A percentile compares a stretch with the other conserved stretches of the same genome.
These are phyloP conservation scores for Lithosia quadra DNA, from an alignment of 2,888 invertebrate species.

Conservation along the genomic window DNA sequence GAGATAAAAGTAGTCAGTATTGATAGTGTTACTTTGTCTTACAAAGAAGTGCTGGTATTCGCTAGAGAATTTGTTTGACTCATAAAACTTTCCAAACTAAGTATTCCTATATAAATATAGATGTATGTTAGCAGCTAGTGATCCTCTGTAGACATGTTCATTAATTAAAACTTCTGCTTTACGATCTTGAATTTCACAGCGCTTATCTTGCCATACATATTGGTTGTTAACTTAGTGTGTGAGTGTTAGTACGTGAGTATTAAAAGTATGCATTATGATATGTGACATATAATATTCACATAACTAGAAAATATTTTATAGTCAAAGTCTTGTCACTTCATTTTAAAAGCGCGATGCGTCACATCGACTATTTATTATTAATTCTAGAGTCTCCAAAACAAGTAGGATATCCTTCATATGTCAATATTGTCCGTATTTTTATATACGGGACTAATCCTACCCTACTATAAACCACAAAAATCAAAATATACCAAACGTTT, in stretches of 20 bases:
- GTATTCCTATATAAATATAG: background rate
- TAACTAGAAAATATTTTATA: too few relatives aligned
- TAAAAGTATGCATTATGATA: too few relatives aligned
- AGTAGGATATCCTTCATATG: background rate
- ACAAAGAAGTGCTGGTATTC: background rate
- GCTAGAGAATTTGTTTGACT: background rate
- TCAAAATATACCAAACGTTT: background rate
- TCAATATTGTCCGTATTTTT: background rate
- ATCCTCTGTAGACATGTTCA: background rate
- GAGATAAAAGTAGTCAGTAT: too few relatives aligned
- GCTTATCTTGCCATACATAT: background rate
- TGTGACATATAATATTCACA: too few relatives aligned
- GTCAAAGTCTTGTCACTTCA: background rate
- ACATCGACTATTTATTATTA: background rate
- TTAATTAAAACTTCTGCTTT: background rate
- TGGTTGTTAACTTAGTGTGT: background rate
- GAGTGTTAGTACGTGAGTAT: too few relatives aligned
- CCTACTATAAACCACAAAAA: background rate
- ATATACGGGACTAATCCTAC: background rate
- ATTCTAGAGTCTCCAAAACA: background rate
- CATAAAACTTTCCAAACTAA: background rate
- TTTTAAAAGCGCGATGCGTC: background rate
- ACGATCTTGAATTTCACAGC: background rate
- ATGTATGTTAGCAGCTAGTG: background rate
- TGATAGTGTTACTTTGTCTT: background rate